Evolutionary conservation across 2,113 vertebrate genomes (phyloP).

Genomic region (Phyllostomus hastatus): DNA sequence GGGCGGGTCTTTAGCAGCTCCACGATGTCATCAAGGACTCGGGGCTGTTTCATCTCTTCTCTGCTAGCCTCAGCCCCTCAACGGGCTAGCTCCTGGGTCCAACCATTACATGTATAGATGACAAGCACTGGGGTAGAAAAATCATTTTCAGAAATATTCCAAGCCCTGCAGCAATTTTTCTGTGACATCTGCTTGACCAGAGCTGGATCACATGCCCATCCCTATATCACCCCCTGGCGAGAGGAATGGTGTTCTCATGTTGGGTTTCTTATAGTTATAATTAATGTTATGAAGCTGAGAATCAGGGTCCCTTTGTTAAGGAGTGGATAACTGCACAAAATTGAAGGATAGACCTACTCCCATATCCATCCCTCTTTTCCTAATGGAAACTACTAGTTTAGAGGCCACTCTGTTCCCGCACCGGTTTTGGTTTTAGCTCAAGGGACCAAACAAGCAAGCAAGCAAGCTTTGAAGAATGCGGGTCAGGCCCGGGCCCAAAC

Average conservation of each 20-base stretch:
- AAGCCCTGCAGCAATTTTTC: neutral
- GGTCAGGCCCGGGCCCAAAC: neutral
- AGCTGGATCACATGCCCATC: neutral
- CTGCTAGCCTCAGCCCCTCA: neutral
- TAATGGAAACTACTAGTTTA: neutral
- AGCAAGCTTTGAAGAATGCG: neutral
- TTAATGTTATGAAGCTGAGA: neutral
- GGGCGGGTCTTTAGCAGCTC: neutral
- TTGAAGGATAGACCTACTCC: neutral
- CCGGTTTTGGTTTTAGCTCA: neutral
- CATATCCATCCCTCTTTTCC: neutral
- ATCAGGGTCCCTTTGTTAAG: neutral
- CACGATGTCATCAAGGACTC: neutral
- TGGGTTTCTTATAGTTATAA: neutral
- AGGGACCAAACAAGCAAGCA: neutral
- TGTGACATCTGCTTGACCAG: neutral
- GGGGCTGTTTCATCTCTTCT: neutral
- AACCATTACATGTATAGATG: neutral
- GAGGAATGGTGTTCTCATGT: neutral
- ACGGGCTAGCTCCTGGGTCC: neutral
- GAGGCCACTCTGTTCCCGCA: neutral
- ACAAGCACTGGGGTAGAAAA: neutral
- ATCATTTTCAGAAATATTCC: neutral
- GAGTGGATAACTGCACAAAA: neutral
- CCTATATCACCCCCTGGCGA: neutral